Evolutionary conservation across 2,797 vertebrate genomes (phyloP), one percentile per base, ranked within the genome.

Genomic region (Champsocephalus esox): DNA sequence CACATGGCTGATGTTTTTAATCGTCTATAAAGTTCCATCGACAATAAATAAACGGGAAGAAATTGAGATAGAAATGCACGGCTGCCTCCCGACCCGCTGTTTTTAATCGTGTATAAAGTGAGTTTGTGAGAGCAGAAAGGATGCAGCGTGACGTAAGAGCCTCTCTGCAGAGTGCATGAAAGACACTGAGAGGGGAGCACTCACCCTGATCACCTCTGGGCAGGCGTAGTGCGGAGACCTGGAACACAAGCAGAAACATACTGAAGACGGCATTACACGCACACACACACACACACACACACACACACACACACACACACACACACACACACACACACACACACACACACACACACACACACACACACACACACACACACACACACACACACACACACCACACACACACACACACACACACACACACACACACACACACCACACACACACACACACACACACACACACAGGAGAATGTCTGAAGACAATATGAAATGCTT

Each of bases 161-260:
- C 62, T n/a, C 65, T 76, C 48, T 62, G 65, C 2, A 82, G 66
- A 63, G 28, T 4, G 81, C 59, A 61, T 60, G 55, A 75, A 75
- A 77, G 70, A 58, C 46, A 62, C 49, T 16, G 9, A 41, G 38
- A 43, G 76, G 81, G 75, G 76, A 82, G 75, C 75, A 92, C 95
- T 94, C 85, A 96, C 95, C 89, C 95, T 93, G 90, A 96, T 96
- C 57, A 96, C 95, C 91, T 96, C 95, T 82, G 95, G 95, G 84
- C 95, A 95, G 84, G 95, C 95, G 55, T 96, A 96, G 88, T 96
- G 95, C 5, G 95, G 95, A 71, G 95, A 96, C 78, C 95, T 96
- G 92, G 9, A 57, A 82, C 41, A 71, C 75, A 91, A 45, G 82
- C 21, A 84, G 34, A 81, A 60, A 66, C 9, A 87, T 9, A 49